These are phyloP conservation scores for Acrobeloides nanus DNA, from an alignment of 2,888 invertebrate species.

Conservation along the genomic window DNA sequence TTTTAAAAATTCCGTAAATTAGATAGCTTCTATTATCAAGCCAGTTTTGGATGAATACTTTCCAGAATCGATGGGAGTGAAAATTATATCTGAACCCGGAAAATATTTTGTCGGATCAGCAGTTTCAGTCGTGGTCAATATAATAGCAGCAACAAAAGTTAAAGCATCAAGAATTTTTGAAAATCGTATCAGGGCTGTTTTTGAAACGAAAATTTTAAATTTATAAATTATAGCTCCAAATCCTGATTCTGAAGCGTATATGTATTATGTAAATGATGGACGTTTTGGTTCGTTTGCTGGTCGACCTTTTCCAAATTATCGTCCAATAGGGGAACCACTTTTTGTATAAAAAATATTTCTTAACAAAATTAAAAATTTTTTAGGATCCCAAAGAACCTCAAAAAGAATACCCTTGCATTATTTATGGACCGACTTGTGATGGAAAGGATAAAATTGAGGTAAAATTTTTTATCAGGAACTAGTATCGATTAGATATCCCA, in stretches of 20 bases:
- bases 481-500: too few species aligned
- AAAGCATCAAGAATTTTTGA: slow-evolving; percentile 9
- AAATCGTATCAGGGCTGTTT: too few species aligned
- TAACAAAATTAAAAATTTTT: too few species aligned
- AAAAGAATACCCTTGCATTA: slow-evolving; percentile 14
- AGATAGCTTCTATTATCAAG: slow-evolving; percentile 75
- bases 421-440: slow-evolving; percentile 36
- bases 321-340: slow-evolving; percentile 53
- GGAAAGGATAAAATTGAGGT: slow-evolving; percentile 26
- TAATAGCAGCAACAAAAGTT: slow-evolving; percentile 70
- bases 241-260: neutral
- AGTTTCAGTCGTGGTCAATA: slow-evolving; percentile 78
- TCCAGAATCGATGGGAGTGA: slow-evolving; percentile 65
- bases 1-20: too few species aligned
- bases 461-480: too few species aligned
- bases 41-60: slow-evolving; percentile 73
- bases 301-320: slow-evolving; percentile 84
- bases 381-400: too few species aligned
- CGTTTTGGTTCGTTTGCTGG: slow-evolving; percentile 98
- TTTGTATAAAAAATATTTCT: too few species aligned
- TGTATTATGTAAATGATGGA: slow-evolving; percentile 60
- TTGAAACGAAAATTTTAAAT: too few species aligned
- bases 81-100: slow-evolving; percentile 90
- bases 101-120: slow-evolving; percentile 90
- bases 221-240: slow-evolving; percentile 5